Evolutionary conservation across 2,888 invertebrate genomes (phyloP), one percentile per base, ranked within the genome.

Genomic region (Exephanes ischioxanthus): DNA sequence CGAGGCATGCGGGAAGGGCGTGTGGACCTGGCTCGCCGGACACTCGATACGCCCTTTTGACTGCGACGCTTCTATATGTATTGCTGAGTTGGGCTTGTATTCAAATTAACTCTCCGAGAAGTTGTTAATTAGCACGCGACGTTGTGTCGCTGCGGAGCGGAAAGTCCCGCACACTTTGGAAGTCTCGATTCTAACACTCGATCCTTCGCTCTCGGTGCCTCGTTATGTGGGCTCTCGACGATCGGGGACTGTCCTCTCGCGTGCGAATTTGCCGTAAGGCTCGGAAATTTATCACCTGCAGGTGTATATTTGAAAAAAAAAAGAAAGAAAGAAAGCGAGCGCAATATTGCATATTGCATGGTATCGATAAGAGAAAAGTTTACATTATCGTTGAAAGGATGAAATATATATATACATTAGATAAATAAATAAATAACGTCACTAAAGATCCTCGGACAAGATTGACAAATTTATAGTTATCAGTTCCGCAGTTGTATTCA

Each of bases 41-140:
- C 11, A 58, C 22, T 26, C 58, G 26, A 26, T 58, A 58, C 58
- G 58, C 58, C 58, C 22, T 58, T 58, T 14, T 26, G 58, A 58
- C 22, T 26, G 22, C 4, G 26, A 11, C 11, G 22, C 58, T 14
- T 14, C 26, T 14, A 19, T 70, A 48, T 73, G 55, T 30, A 37
- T 37, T 88, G 84, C 76, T 33, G 84, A 81, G 55, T 33, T 37
- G 87, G 87, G 88, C 89, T 90, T 89, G 92, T 92, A 92, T 92
- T 92, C 91, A 92, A 92, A 92, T 92, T 91, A 91, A 91, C 91
- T 91, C 89, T 84, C 90, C 87, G 91, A 92, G 92, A 92, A 92
- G 91, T 92, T 92, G 92, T 92, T 92, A 92, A 92, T 92, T 92
- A 92, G 92, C 89, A 79, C 83, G 58, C 71, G 75, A 22, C 73